phyloP scores from a whole-genome alignment of 2,888 invertebrate genomes.

The Drosophila pullipes region DNA sequence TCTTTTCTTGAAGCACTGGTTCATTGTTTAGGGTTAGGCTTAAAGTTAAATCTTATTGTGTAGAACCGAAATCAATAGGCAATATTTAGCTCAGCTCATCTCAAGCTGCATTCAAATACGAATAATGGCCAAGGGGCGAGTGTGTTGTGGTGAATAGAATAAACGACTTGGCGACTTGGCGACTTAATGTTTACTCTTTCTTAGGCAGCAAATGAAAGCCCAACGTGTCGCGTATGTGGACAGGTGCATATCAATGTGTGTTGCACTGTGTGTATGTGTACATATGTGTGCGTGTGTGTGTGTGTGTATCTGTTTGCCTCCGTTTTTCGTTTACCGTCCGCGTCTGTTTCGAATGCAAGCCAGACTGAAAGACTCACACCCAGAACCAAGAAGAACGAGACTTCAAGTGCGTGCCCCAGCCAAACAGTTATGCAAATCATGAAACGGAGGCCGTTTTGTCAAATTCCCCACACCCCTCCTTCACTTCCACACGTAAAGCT shows the following conservation, averaged over 20 bases:
- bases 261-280: constrained; percentile 26
- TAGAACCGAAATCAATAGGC: neutral
- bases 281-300: constrained; percentile 27
- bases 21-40: neutral
- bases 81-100: neutral
- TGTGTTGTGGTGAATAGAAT: constrained; percentile 37
- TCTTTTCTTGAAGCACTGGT: neutral
- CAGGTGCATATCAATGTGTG: constrained; percentile 63
- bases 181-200: constrained; percentile 65
- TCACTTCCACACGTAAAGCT: constrained; percentile 16
- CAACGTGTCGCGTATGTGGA: constrained; percentile 68
- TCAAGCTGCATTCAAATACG: neutral
- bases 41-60: neutral
- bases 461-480: neutral
- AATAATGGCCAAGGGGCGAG: constrained; percentile 9
- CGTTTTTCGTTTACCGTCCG: constrained; percentile 55
- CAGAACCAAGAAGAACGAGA: constrained; percentile 40
- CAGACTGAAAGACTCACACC: constrained; percentile 36
- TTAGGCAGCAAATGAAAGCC: constrained; percentile 70
- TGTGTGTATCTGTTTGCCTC: constrained; percentile 61
- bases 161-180: constrained; percentile 44
- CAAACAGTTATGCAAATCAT: constrained; percentile 78
- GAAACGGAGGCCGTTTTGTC: constrained; percentile 44
- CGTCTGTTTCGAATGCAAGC: constrained; percentile 64
- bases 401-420: constrained; percentile 59